These are phyloP conservation scores for Clarias platycephalus DNA, from an alignment of 2,797 vertebrate species.

Conservation along the genomic window DNA sequence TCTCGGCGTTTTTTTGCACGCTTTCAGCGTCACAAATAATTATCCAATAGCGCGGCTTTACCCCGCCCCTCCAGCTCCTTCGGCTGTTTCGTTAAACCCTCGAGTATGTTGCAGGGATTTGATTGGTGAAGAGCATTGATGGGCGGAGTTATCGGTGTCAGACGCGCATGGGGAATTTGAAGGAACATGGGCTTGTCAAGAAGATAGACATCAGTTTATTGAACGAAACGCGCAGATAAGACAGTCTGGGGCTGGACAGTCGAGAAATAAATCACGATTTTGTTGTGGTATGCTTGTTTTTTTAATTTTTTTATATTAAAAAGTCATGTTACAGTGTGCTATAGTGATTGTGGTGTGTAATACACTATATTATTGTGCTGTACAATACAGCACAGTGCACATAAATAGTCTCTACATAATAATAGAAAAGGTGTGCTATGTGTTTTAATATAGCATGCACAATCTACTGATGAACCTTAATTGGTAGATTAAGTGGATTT, in stretches of 20 bases:
- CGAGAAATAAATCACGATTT: slow-evolving; percentile 1
- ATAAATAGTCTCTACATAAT: neutral
- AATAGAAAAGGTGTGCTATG: neutral
- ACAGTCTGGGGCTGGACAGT: slow-evolving; percentile 4
- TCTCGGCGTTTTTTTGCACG: slow-evolving; percentile 74
- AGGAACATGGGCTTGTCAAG: slow-evolving; percentile 32
- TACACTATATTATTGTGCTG: neutral
- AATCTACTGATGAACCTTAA: neutral
- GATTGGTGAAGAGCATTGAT: slow-evolving; percentile 38
- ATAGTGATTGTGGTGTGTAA: neutral
- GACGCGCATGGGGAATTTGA: slow-evolving; percentile 46
- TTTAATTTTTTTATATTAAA: neutral
- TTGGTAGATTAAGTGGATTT: neutral
- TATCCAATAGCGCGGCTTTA: slow-evolving; percentile 72
- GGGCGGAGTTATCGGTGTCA: slow-evolving; percentile 55
- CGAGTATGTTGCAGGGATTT: neutral
- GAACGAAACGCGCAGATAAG: slow-evolving; percentile 20
- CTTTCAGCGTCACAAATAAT: slow-evolving; percentile 68
- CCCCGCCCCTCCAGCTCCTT: slow-evolving; percentile 56
- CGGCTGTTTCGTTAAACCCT: slow-evolving; percentile 43
- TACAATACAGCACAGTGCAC: no score
- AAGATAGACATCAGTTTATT: slow-evolving; percentile 24
- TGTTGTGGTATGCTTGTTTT: neutral
- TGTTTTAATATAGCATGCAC: neutral
- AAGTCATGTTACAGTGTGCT: slow-evolving; percentile 65